Base-by-base conservation (phyloP, 2,113 vertebrate species). In the Takifugu flavidus region DNA sequence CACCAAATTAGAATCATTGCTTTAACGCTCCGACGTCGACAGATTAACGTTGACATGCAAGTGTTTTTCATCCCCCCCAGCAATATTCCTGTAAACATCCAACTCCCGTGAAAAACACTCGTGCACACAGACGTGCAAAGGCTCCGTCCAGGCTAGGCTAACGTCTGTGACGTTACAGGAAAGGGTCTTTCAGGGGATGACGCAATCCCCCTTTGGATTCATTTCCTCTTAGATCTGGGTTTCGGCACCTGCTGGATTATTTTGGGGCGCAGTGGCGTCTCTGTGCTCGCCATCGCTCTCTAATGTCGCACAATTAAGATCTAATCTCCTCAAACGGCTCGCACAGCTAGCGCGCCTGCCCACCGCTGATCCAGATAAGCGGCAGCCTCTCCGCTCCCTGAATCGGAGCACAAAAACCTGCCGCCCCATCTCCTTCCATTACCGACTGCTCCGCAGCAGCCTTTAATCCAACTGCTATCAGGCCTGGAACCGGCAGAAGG, bases 271-370 rank as follows among this genome's bases (percentile, higher is more conserved):
- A 56, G 62, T 51, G 4, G 59, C 59, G 56, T 77, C 65, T 74
- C 69, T 59, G 11, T 52, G 72, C 56, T 70, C 82, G 60, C 70
- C 72, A 69, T 77, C 62, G 15, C 60, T 29, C 72, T 62, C 29
- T 82, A 74, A 85, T 81, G 66, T 79, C 71, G 74, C 62, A 78
- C 74, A 86, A 82, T 84, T 82, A 85, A 79, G 77, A 85, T 83
- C 53, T 80, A 75, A 83, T 82, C 75, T 78, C 43, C 53, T 69
- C 72, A 70, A 58, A 50, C 27, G 72, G 61, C 69, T 85, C 78
- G 65, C 72, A 56, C 82, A 76, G 74, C 51, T 50, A 77, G 70
- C 61, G 39, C 57, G 34, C 65, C 75, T 68, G 60, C 66, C 56
- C 70, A 58, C 70, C 28, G 20, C 79, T 70, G 74, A 78, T 82